These are phyloP conservation scores for Crocidura indochinensis DNA, from an alignment of 2,797 vertebrate genomes.

Conservation along the genomic window DNA sequence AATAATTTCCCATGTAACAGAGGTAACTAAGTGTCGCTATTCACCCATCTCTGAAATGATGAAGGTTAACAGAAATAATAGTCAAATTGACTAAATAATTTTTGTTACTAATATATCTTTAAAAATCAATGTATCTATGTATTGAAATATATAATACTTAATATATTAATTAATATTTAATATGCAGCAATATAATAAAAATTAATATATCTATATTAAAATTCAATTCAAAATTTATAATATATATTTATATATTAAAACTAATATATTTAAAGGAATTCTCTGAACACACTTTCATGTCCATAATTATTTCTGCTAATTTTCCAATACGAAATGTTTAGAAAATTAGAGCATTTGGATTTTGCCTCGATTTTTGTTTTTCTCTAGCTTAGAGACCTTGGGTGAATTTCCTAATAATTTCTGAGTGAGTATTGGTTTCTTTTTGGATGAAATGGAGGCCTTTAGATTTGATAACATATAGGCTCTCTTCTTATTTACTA, in stretches of 20 bases:
- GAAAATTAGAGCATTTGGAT: slow-evolving; percentile 11
- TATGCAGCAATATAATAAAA: too few species aligned
- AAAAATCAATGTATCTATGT: background rate
- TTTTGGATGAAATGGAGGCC: slow-evolving; percentile 19
- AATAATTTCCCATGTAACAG: background rate
- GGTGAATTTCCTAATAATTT: slow-evolving; percentile 40
- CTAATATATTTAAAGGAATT: background rate
- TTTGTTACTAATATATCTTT: slow-evolving; percentile 4
- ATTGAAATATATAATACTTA: background rate
- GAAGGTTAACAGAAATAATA: background rate
- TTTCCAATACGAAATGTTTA: slow-evolving; percentile 21
- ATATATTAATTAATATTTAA: too few species aligned
- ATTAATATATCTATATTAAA: too few species aligned
- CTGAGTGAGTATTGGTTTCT: slow-evolving; percentile 25
- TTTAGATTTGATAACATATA: slow-evolving; percentile 8
- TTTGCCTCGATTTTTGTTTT: slow-evolving; percentile 59
- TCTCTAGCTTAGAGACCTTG: slow-evolving; percentile 21
- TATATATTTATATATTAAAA: too few species aligned
- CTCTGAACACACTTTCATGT: background rate
- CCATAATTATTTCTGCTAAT: slow-evolving; percentile 21
- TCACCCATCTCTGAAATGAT: slow-evolving; percentile 3
- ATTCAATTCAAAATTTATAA: too few species aligned
- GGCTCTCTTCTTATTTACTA: slow-evolving; percentile 29
- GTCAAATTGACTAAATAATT: background rate
- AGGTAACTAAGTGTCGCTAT: background rate